Conservation (phyloP, 2,888 invertebrate genomes). For the Drosophila niveifrons region DNA sequence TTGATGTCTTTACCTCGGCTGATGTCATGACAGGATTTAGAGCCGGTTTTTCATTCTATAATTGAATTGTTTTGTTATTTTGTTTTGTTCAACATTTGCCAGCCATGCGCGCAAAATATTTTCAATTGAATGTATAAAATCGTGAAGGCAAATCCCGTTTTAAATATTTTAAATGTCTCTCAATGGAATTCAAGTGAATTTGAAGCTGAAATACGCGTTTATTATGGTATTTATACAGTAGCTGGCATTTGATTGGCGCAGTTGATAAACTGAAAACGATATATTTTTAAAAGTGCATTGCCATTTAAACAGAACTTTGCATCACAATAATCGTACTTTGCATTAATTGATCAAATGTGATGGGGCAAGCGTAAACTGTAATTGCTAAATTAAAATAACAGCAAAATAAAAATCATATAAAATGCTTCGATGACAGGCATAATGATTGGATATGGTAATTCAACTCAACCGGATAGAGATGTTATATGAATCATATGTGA, state of each 20-base stretch:
- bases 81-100: slow-evolving; percentile 1
- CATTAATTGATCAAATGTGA: neutral
- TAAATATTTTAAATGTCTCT: slow-evolving; percentile 20
- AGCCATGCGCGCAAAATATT: slow-evolving; percentile 12
- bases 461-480: neutral
- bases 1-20: slow-evolving; percentile 46
- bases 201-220: neutral
- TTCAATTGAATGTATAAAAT: slow-evolving; percentile 15
- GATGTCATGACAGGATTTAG: slow-evolving; percentile 71
- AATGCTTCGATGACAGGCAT: neutral
- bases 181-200: neutral
- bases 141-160: slow-evolving; percentile 21
- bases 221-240: neutral
- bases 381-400: neutral
- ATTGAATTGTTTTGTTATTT: slow-evolving; percentile 48
- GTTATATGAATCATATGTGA: slow-evolving; percentile 10
- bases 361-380: neutral
- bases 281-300: neutral
- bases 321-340: neutral
- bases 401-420: neutral
- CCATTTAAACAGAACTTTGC: neutral
- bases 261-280: neutral
- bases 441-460: neutral
- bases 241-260: neutral
- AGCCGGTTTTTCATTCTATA: slow-evolving; percentile 52